These are phyloP conservation scores for Rhabdophis nuchalis DNA, from an alignment of 2,797 vertebrate species.

Conservation along the genomic window DNA sequence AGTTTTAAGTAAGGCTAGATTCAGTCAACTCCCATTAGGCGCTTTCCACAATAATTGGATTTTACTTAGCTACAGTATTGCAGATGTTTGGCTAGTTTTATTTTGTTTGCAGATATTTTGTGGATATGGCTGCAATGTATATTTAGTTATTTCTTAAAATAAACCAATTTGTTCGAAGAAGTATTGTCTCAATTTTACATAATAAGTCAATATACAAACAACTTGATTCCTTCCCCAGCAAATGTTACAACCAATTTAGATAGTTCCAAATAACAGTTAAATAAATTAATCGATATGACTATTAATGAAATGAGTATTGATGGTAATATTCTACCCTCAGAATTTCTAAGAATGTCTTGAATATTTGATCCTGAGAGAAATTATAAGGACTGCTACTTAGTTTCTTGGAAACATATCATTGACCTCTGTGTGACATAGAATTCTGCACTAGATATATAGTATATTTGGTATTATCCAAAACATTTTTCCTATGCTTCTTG, in stretches of 20 bases:
- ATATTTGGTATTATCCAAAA: neutral
- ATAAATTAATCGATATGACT: neutral
- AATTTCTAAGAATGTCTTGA: neutral
- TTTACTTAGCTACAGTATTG: neutral
- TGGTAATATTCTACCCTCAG: neutral
- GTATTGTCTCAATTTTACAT: neutral
- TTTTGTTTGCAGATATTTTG: neutral
- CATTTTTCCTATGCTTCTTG: neutral
- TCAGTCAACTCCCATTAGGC: neutral
- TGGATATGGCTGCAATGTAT: neutral
- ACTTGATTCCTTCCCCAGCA: neutral
- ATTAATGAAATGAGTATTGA: neutral
- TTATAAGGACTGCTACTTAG: neutral
- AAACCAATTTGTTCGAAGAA: neutral
- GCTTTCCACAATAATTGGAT: neutral
- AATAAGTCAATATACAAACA: neutral
- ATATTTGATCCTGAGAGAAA: neutral
- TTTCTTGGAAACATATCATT: neutral
- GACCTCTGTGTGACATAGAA: neutral
- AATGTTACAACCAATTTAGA: neutral
- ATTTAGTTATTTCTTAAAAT: neutral
- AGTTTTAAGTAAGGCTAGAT: neutral
- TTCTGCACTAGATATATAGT: neutral
- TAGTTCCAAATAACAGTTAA: neutral
- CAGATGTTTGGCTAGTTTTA: neutral